phyloP scores from a whole-genome alignment of 2,888 invertebrate species.

The Papilio demoleus region DNA sequence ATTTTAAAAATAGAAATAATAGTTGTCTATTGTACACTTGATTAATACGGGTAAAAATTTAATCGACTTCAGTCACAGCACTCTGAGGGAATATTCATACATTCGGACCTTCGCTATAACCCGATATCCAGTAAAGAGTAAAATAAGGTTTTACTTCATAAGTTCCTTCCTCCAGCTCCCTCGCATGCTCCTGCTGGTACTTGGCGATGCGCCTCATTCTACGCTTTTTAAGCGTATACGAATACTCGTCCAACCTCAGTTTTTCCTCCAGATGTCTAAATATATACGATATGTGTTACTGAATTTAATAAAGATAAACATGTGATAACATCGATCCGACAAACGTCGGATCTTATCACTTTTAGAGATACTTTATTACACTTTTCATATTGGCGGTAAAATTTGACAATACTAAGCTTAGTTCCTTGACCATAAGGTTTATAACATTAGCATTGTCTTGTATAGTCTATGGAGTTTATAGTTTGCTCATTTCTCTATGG shows the following conservation, averaged over 20 bases:
- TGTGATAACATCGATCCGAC: no score
- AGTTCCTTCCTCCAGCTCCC: background rate
- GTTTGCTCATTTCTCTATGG: background rate
- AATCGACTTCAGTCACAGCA: no score
- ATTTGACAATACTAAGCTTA: background rate
- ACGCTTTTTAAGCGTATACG: constrained; percentile 13
- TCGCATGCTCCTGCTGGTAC: constrained; percentile 4
- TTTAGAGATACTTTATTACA: no score
- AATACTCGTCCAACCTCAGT: constrained; percentile 9
- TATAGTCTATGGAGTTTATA: background rate
- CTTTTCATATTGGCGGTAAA: background rate
- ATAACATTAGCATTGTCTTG: background rate
- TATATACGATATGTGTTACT: background rate
- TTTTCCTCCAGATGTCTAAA: constrained; percentile 7
- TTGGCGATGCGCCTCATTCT: constrained; percentile 5
- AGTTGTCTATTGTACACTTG: no score
- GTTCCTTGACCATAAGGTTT: background rate
- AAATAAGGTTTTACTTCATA: no score
- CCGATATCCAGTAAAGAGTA: no score
- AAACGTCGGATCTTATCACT: no score
- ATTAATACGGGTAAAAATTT: no score
- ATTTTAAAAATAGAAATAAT: no score
- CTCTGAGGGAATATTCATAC: no score
- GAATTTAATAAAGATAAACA: no score
- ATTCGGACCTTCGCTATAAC: no score